Evolutionary conservation across 2,888 invertebrate species (phyloP).

Genomic region (Parthenolecanium corni): DNA sequence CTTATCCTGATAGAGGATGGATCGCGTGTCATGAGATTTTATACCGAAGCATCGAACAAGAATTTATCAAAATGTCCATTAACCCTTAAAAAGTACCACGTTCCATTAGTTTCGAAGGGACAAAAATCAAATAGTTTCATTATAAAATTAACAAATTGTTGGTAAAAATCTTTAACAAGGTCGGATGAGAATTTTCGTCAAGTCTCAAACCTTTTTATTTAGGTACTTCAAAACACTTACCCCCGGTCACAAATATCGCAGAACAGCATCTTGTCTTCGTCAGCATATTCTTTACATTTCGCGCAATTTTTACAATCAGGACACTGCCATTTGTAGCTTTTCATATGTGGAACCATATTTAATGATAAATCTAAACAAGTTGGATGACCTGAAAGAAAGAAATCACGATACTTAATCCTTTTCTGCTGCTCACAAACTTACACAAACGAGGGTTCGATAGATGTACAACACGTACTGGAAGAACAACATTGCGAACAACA

Average conservation of each 20-base stretch:
- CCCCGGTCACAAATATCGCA: slow-evolving; percentile 91
- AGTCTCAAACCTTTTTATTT: too few species aligned
- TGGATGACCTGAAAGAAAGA: slow-evolving; percentile 51
- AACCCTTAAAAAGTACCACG: too few species aligned
- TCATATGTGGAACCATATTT: slow-evolving; percentile 71
- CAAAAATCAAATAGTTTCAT: too few species aligned
- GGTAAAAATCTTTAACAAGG: too few species aligned
- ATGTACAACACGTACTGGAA: slow-evolving; percentile 45
- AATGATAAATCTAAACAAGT: slow-evolving; percentile 72
- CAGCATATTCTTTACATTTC: slow-evolving; percentile 65
- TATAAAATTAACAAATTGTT: too few species aligned
- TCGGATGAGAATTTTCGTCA: too few species aligned
- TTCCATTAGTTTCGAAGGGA: too few species aligned
- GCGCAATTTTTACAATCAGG: slow-evolving; percentile 85
- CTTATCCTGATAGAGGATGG: too few species aligned
- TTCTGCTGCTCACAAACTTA: background rate
- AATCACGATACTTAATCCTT: background rate
- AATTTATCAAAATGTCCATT: too few species aligned
- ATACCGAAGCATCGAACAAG: too few species aligned
- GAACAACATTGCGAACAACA: slow-evolving; percentile 50
- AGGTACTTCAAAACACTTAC: slow-evolving; percentile 37
- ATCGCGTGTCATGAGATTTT: too few species aligned
- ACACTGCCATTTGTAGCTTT: slow-evolving; percentile 85
- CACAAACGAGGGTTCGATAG: background rate
- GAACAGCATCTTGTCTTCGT: slow-evolving; percentile 84